Evolutionary conservation across 1,140 invertebrate genomes (phyloP).

Genomic region (Gonatopus flavifemur): DNA sequence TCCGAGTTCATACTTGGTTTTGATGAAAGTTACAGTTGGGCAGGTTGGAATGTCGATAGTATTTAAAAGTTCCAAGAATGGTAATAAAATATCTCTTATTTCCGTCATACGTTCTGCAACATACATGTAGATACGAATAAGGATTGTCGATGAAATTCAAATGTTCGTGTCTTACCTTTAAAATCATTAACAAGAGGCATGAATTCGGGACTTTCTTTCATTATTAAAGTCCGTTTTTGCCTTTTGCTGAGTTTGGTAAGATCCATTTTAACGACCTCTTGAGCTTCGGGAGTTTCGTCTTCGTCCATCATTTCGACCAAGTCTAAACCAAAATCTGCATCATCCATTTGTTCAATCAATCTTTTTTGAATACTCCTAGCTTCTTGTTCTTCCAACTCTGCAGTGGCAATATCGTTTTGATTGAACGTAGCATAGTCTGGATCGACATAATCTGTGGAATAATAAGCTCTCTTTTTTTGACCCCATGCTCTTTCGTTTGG

Average conservation of each 20-base stretch:
- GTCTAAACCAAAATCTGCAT: conserved; percentile 78
- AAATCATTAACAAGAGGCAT: conserved; percentile 74
- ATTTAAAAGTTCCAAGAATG: conserved; percentile 67
- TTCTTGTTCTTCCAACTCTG: conserved; percentile 83
- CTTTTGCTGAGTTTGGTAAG: conserved; percentile 72
- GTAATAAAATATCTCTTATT: conserved; percentile 64
- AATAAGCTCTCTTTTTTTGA: conserved; percentile 74
- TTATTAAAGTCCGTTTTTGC: conserved; percentile 73
- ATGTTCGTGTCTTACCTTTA: conserved; percentile 60
- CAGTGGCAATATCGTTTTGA: conserved; percentile 71
- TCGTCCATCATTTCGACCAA: conserved; percentile 54
- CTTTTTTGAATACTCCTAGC: conserved; percentile 79
- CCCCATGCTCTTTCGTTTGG: conserved; percentile 86
- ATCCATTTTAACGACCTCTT: conserved; percentile 67
- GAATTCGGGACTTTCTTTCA: conserved; percentile 86
- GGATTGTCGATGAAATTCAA: not conserved
- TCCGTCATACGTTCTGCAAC: conserved; percentile 61
- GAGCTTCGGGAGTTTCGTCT: too few relatives aligned
- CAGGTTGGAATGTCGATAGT: conserved; percentile 61
- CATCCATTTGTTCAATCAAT: conserved; percentile 75
- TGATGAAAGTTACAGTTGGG: conserved; percentile 67
- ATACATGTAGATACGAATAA: not conserved
- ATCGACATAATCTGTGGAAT: conserved; percentile 87
- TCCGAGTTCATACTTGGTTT: conserved; percentile 70
- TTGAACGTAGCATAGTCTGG: conserved; percentile 72